These are phyloP conservation scores for Carassius gibelio DNA, from an alignment of 2,113 vertebrate genomes.

Conservation along the genomic window DNA sequence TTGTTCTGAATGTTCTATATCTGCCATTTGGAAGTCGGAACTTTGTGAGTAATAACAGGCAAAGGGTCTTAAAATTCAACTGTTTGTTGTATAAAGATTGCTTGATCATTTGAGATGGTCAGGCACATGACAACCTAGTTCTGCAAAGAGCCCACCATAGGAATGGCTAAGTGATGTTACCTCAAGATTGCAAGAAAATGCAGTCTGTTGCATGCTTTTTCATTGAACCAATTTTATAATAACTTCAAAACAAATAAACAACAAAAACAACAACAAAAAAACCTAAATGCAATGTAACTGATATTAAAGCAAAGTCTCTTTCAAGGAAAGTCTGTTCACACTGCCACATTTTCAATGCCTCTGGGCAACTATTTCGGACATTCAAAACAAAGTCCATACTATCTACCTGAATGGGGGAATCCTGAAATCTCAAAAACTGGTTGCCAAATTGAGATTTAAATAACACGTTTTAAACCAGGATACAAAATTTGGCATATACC, in stretches of 20 bases:
- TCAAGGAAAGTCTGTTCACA: no score
- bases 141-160: neutral
- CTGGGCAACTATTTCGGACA: no score
- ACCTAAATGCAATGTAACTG: neutral
- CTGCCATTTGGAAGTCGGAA: slow-evolving; percentile 39
- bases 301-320: neutral
- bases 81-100: slow-evolving; percentile 20
- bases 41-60: slow-evolving; percentile 29
- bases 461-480: neutral
- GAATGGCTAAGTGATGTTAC: neutral
- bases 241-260: neutral
- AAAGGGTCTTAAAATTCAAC: slow-evolving; percentile 16
- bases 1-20: slow-evolving; percentile 22
- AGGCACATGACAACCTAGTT: slow-evolving; percentile 48
- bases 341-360: neutral
- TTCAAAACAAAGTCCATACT: no score
- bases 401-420: neutral
- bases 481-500: neutral
- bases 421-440: neutral
- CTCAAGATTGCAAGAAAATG: neutral
- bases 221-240: neutral
- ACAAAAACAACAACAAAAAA: no score
- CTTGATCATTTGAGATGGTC: slow-evolving; percentile 43
- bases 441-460: neutral
- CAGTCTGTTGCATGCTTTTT: neutral